Conservation (phyloP, 1,140 invertebrate genomes). For the Caenorhabditis inopinata region DNA sequence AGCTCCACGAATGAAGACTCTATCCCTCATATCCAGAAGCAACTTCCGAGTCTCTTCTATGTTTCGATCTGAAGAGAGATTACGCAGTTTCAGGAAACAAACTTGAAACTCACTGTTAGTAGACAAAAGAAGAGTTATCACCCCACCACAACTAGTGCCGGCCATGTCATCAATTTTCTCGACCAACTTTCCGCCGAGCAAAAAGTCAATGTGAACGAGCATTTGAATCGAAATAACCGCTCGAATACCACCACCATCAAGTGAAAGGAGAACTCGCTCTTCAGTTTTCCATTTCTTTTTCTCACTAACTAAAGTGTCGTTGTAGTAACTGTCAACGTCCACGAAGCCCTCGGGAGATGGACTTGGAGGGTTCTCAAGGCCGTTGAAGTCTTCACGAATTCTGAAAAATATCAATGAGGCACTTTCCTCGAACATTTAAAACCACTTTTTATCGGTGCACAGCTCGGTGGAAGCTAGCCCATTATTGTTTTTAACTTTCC, state of each 20-base stretch:
- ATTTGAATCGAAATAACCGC: slow-evolving; percentile 20
- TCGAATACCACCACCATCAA: slow-evolving; percentile 31
- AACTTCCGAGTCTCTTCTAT: slow-evolving; percentile 20
- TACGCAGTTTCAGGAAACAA: no score
- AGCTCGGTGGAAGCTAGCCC: not conserved
- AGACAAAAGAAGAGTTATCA: slow-evolving; percentile 20
- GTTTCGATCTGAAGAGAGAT: not conserved
- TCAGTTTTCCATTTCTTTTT: slow-evolving; percentile 6
- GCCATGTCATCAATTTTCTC: slow-evolving; percentile 35
- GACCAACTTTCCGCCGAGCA: slow-evolving; percentile 26
- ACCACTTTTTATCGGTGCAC: slow-evolving; percentile 12
- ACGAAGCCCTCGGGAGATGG: not conserved
- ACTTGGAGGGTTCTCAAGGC: not conserved
- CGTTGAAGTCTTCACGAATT: not conserved
- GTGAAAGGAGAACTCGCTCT: not conserved
- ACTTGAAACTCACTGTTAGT: not conserved
- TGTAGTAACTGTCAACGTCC: not conserved
- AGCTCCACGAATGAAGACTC: slow-evolving; percentile 28
- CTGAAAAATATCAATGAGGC: no score
- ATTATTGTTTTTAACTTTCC: slow-evolving; percentile 13
- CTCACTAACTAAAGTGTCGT: not conserved
- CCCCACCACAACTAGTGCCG: slow-evolving; percentile 40
- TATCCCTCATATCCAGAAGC: not conserved
- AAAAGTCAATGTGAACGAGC: slow-evolving; percentile 1
- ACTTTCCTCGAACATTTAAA: no score